Evolutionary conservation across 2,888 invertebrate genomes (phyloP), one percentile per base, ranked within the genome.

Genomic region (Anaspis maculata): DNA sequence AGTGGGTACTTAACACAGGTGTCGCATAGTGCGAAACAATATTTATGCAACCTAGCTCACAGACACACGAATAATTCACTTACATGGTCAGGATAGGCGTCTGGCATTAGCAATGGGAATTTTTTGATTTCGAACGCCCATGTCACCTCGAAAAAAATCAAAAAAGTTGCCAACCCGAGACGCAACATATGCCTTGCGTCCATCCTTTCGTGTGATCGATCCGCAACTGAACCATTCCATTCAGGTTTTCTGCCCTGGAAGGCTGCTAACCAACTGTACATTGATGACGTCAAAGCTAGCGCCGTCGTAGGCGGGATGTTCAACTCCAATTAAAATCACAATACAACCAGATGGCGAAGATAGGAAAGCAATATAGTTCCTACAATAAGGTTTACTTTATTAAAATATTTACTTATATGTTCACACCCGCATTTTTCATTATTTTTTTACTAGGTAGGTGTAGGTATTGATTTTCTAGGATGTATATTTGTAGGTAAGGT

Each of bases 21-120:
- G n/a, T n/a, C n/a, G n/a, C n/a, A n/a, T n/a, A n/a, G n/a, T n/a
- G n/a, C n/a, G n/a, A n/a, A n/a, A n/a, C n/a, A n/a, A n/a, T n/a
- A n/a, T n/a, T n/a, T n/a, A n/a, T n/a, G n/a, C n/a, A n/a, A n/a
- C n/a, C n/a, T n/a, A n/a, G n/a, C n/a, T n/a, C n/a, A n/a, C n/a
- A n/a, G n/a, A n/a, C n/a, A n/a, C n/a, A n/a, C n/a, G n/a, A n/a
- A n/a, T n/a, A n/a, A n/a, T n/a, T 79, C 80, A 73, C 77, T 76
- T 71, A 88, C 87, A 68, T 71, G 74, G 54, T 80, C 73, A 14
- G 88, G 87, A 55, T 72, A 76, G 31, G 88, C 86, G 66, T 83
- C 77, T 39, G 88, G 88, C 88, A 89, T 89, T 13, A 83, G 67
- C 49, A 89, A 71, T 35, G 83, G 73, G 57, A 80, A 87, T 40